Percentiles rank a stretch among this genome's conserved stretches.
Evolutionary conservation across 2,797 vertebrate genomes (phyloP).

Genomic region (Muraenolepis orangiensis): DNA sequence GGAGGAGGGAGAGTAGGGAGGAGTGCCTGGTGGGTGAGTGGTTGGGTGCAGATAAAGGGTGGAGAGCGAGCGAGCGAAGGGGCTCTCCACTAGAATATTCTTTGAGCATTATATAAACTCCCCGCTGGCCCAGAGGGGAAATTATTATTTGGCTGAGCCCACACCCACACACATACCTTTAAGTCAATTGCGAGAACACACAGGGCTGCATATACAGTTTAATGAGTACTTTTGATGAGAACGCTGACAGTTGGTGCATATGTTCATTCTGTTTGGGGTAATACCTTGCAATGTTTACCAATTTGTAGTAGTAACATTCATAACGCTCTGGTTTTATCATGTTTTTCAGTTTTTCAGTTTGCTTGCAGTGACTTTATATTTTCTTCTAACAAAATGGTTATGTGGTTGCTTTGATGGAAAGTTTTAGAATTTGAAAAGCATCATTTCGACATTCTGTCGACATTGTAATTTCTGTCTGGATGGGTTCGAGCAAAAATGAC

Average conservation of each 20-base stretch:
- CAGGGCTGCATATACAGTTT: background rate
- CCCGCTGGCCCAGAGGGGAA: background rate
- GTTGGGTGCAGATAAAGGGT: background rate
- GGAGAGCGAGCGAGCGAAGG: background rate
- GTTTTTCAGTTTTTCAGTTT: background rate
- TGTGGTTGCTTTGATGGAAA: background rate
- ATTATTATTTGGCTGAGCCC: background rate
- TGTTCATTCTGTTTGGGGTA: background rate
- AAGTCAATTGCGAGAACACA: background rate
- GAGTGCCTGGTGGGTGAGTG: background rate
- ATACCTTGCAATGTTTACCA: background rate
- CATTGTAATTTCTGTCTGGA: background rate
- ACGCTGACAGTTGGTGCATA: background rate
- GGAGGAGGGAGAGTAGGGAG: background rate
- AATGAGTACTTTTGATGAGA: background rate
- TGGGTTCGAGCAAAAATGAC: background rate
- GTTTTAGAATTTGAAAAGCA: background rate
- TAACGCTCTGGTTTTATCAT: background rate
- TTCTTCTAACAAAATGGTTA: background rate
- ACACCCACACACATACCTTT: background rate
- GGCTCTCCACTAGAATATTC: background rate
- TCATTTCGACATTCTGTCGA: background rate
- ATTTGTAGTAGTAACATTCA: background rate
- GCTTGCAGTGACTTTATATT: background rate
- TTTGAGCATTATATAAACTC: background rate